A percentile compares a stretch with the other conserved stretches of the same genome.
Conservation (phyloP, 2,797 vertebrate species). For the Borostomias antarcticus region DNA sequence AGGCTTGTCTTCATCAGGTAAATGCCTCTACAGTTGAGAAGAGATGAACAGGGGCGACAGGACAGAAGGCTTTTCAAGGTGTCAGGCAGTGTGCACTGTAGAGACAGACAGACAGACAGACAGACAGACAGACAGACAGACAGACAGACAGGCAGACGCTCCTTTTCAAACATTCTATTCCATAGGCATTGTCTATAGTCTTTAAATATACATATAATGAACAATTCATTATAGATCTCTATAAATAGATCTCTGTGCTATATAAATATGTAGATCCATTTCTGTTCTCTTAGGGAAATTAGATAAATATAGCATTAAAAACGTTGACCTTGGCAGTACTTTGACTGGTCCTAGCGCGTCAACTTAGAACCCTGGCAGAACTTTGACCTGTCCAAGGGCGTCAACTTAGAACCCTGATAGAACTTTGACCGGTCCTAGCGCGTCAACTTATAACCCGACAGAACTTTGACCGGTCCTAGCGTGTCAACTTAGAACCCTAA, state of each 20-base stretch:
- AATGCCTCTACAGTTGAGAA: too few species aligned
- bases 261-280: neutral
- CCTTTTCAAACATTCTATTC: neutral
- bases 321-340: too few species aligned
- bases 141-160: slow-evolving; percentile 11
- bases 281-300: neutral
- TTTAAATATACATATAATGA: neutral
- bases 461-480: too few species aligned
- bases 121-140: neutral
- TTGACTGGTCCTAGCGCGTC: too few species aligned
- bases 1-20: too few species aligned
- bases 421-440: too few species aligned
- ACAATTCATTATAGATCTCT: neutral
- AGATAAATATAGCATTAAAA: neutral
- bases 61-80: slow-evolving; percentile 73
- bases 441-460: too few species aligned
- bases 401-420: too few species aligned
- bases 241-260: neutral
- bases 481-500: too few species aligned
- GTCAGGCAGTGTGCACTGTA: slow-evolving; percentile 77
- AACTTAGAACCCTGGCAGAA: too few species aligned
- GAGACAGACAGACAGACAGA: slow-evolving; percentile 42
- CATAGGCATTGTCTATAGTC: neutral
- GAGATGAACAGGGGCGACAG: slow-evolving; percentile 47
- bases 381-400: too few species aligned